Evolutionary conservation across 2,113 vertebrate species (phyloP).

Genomic region (Neofelis nebulosa): DNA sequence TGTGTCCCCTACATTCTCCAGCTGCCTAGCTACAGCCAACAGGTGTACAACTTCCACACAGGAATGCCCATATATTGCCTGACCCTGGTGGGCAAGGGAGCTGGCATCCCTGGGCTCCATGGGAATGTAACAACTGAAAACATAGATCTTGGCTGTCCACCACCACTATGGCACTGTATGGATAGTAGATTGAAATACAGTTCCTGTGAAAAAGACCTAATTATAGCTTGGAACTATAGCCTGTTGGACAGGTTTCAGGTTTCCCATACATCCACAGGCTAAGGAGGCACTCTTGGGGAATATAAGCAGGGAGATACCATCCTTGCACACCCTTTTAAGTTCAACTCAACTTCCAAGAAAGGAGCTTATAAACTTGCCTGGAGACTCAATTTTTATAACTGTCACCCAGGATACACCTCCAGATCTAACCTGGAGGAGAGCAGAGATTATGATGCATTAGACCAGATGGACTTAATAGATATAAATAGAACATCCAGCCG

Average conservation of each 20-base stretch:
- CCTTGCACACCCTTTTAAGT: background rate
- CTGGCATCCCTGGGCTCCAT: background rate
- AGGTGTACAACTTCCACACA: background rate
- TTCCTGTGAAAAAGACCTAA: background rate
- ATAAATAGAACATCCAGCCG: background rate
- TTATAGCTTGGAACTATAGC: background rate
- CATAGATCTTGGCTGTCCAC: background rate
- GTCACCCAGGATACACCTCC: background rate
- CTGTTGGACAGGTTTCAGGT: background rate
- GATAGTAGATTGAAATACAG: background rate
- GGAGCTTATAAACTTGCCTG: background rate
- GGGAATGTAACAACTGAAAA: background rate
- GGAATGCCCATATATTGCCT: background rate
- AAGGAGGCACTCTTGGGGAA: background rate
- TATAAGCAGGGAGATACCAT: background rate
- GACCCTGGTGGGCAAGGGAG: background rate
- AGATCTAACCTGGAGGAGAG: background rate
- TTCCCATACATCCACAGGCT: background rate
- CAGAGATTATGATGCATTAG: background rate
- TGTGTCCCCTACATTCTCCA: background rate
- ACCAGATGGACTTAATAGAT: background rate
- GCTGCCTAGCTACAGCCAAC: background rate
- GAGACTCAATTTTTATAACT: background rate
- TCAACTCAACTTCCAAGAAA: background rate
- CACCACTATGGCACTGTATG: background rate